phyloP scores from a whole-genome alignment of 2,113 vertebrate species.

The Enhydra lutris region DNA sequence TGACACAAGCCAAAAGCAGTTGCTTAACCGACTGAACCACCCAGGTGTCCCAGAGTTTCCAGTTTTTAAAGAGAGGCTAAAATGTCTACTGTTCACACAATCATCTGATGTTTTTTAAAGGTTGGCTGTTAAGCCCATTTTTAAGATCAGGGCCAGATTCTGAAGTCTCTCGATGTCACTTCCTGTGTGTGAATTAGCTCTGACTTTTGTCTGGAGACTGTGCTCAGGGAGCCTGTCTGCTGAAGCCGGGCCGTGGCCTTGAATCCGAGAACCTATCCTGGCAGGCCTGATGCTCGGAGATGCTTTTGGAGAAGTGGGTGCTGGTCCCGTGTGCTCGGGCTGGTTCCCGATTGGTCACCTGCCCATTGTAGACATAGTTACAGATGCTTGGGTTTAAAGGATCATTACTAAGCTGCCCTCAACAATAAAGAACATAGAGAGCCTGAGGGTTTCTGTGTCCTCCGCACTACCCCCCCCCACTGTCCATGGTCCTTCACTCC shows the following conservation, averaged over 20 bases:
- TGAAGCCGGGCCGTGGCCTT: too few species aligned
- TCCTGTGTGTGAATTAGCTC: background rate
- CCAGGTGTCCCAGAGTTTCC: background rate
- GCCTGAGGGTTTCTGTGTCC: accelerated
- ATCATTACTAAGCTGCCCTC: background rate
- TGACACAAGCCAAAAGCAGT: too few species aligned
- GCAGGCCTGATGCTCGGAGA: background rate
- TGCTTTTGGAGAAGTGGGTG: background rate
- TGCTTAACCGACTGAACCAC: too few species aligned
- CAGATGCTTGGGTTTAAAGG: background rate
- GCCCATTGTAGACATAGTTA: background rate
- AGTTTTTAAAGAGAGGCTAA: background rate
- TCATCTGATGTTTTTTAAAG: background rate
- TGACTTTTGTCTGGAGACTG: background rate
- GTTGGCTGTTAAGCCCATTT: background rate
- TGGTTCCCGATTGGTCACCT: background rate
- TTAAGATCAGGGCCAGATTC: background rate
- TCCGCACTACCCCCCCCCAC: background rate
- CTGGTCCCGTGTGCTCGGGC: background rate
- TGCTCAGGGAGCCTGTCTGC: background rate
- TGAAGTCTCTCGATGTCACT: background rate
- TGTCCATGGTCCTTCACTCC: background rate
- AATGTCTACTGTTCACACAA: background rate
- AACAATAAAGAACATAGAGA: background rate
- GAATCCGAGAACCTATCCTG: background rate